These are phyloP conservation scores for Silurus lanzhouensis DNA, from an alignment of 2,797 vertebrate species.

Conservation along the genomic window DNA sequence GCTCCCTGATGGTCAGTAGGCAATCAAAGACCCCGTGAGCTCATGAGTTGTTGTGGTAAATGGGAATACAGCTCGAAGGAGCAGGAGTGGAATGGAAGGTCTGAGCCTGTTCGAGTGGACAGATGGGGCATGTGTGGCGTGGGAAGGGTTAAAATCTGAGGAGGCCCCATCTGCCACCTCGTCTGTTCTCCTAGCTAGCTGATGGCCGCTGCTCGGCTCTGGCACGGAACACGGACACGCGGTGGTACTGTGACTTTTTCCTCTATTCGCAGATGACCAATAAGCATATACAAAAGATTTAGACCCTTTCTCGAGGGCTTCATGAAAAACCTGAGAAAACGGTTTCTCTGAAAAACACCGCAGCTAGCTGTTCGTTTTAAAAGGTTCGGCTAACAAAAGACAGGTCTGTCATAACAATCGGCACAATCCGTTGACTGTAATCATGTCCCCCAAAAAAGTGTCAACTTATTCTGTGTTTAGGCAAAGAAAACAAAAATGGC, in stretches of 20 bases:
- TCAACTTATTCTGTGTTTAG: neutral
- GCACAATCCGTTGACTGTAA: conserved; percentile 9
- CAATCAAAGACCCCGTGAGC: conserved; percentile 26
- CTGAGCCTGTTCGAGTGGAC: conserved; percentile 41
- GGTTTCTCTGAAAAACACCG: neutral
- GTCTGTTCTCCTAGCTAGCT: conserved; percentile 71
- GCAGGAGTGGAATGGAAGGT: conserved; percentile 44
- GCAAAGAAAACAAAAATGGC: neutral
- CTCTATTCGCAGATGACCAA: conserved; percentile 9
- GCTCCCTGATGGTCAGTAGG: conserved; percentile 24
- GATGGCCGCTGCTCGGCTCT: conserved; percentile 63
- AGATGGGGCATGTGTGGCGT: conserved; percentile 66
- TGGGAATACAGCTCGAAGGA: conserved; percentile 16
- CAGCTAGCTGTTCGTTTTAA: no score
- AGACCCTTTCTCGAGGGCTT: neutral
- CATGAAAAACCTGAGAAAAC: neutral
- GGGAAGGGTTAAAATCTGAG: conserved; percentile 77
- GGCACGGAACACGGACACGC: conserved; percentile 57
- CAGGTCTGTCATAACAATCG: conserved; percentile 6
- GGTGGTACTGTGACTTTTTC: conserved; percentile 49
- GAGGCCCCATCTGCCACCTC: conserved; percentile 74
- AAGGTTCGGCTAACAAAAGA: neutral
- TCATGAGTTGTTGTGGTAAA: conserved; percentile 25
- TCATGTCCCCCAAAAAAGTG: neutral
- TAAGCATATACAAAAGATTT: neutral